Evolutionary conservation across 2,888 invertebrate species (phyloP), one percentile per base, ranked within the genome.

Genomic region (Smittia sp.): DNA sequence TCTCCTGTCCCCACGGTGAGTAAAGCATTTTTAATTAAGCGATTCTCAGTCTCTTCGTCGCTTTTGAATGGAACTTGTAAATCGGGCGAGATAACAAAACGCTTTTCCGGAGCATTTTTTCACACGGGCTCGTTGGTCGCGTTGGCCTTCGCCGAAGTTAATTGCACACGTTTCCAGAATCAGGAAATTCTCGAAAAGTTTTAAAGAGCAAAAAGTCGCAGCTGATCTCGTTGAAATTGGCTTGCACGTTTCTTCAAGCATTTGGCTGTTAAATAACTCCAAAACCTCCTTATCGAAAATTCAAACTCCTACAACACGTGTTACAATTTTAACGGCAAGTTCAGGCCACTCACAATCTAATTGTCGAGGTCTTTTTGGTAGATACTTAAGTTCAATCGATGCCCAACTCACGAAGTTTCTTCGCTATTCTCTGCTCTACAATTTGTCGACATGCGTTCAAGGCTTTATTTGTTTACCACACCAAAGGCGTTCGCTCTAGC

Each of bases 1-100:
- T 75, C 85, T 85, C 15, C 84, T 84, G 67, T 85, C 85, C 54
- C 84, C 84, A 52, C 84, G 85, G 73, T 84, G 83, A 75, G 85
- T 85, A 84, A 84, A 15, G 6, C 20, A 63, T 63, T 63, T 27
- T 24, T 24, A 7, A 15, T 46, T 46, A 9, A 6, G 24, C 58
- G 52, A 46, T 3, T 46, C n/a, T n/a, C n/a, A n/a, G 54, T 54
- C 13, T 52, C 15, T 52, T n/a, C 15, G 15, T 15, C 18, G 22
- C 18, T 58, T 22, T 11, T 58, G 58, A 58, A 58, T 58, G 58
- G 58, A 6, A 58, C 2, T 22, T 22, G 58, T 58, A n/a, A 58
- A 58, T 58, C 22, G 11, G 7, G 6, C 11, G 22, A 58, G 22
- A 22, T 22, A 18, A 18, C 46, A 46, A 46, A 46, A 46, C 9